Conservation (phyloP, 2,797 vertebrate species). For the Gallinago solitaria region DNA sequence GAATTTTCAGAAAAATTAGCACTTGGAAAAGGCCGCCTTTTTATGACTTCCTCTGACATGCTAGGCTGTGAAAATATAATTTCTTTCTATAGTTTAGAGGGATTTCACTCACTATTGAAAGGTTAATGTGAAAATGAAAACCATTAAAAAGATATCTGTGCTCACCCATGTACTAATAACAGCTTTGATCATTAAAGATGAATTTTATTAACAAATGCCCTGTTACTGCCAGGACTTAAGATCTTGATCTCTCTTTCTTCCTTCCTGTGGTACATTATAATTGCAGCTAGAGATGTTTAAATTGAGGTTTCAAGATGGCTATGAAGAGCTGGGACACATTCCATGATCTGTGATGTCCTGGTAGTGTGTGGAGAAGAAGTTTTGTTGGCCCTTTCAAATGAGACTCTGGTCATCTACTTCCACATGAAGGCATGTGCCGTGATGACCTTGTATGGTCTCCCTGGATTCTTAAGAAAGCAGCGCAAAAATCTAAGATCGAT, state of each 20-base stretch:
- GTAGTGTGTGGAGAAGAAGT: neutral
- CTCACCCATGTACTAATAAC: constrained; percentile 38
- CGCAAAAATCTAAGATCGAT: neutral
- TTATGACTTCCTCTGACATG: neutral
- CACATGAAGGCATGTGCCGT: neutral
- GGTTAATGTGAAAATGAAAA: constrained; percentile 45
- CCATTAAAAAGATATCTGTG: constrained; percentile 20
- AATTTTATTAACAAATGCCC: constrained; percentile 54
- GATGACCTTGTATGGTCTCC: neutral
- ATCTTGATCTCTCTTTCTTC: constrained; percentile 23
- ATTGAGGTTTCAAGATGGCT: neutral
- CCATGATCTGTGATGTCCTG: neutral
- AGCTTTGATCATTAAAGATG: constrained; percentile 40
- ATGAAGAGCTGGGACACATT: neutral
- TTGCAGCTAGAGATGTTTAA: constrained; percentile 5
- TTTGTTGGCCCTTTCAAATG: neutral
- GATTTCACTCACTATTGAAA: constrained; percentile 19
- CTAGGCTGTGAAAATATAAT: neutral
- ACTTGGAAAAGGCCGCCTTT: neutral
- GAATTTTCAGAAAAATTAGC: constrained; percentile 1
- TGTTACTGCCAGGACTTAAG: neutral
- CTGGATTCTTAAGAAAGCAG: neutral
- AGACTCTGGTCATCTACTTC: neutral
- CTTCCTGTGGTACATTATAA: neutral
- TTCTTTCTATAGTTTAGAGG: constrained; percentile 5